Conservation (phyloP, 2,797 vertebrate species). For the Microchirus variegatus region DNA sequence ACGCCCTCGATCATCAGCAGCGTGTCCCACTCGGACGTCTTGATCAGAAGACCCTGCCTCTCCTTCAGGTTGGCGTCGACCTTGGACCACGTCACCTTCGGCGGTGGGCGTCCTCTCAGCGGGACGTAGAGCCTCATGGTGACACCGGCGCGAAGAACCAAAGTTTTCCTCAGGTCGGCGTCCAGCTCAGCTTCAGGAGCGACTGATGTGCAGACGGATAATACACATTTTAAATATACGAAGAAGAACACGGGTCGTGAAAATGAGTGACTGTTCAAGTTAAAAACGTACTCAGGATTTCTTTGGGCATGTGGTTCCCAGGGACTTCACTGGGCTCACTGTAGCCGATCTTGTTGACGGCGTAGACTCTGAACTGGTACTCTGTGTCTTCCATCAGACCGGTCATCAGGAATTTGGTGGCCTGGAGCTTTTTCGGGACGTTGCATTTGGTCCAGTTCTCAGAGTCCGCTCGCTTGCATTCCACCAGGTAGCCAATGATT, state of each 20-base stretch:
- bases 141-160: constrained; percentile 94
- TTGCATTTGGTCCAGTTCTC: constrained; percentile 96
- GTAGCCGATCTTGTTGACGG: constrained; percentile 95
- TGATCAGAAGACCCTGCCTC: constrained; percentile 89
- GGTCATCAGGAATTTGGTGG: constrained; percentile 89
- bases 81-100: constrained; percentile 95
- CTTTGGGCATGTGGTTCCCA: constrained; percentile 91
- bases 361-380: constrained; percentile 94
- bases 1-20: constrained; percentile 91
- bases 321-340: constrained; percentile 97
- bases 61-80: constrained; percentile 91
- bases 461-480: constrained; percentile 88
- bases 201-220: constrained; percentile 80
- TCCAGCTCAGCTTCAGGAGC: constrained; percentile 96
- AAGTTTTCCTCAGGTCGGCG: constrained; percentile 92
- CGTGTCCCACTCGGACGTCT: constrained; percentile 95
- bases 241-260: too few species aligned
- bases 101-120: constrained; percentile 93
- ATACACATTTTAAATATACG: too few species aligned
- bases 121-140: constrained; percentile 98
- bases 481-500: constrained; percentile 96
- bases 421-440: constrained; percentile 92
- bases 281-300: constrained; percentile 97
- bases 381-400: constrained; percentile 89
- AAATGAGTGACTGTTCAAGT: too few species aligned